phyloP scores from a whole-genome alignment of 2,888 invertebrate species.

The Dryadula phaetusa region DNA sequence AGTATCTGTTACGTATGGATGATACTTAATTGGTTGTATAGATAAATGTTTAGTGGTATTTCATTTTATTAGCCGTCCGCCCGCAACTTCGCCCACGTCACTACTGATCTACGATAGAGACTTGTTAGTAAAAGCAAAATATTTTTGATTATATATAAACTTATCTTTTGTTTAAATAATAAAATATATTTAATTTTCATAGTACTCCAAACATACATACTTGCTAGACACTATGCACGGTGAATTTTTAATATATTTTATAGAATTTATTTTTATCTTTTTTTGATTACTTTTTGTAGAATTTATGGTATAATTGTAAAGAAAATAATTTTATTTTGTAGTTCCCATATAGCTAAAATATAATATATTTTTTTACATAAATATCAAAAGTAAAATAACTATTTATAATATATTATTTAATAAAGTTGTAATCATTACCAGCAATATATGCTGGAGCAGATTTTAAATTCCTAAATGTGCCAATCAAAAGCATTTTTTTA shows the following conservation, averaged over 20 bases:
- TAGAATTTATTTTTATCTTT: not conserved
- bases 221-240: not conserved
- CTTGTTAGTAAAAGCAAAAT: slow-evolving; percentile 28
- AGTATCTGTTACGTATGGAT: slow-evolving; percentile 15
- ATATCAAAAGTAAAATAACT: too few relatives aligned
- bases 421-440: too few relatives aligned
- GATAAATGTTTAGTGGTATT: slow-evolving; percentile 28
- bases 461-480: too few relatives aligned
- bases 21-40: slow-evolving; percentile 27
- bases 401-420: too few relatives aligned
- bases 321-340: too few relatives aligned
- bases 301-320: too few relatives aligned
- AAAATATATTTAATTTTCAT: not conserved
- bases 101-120: slow-evolving; percentile 24
- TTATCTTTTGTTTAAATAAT: not conserved
- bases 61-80: slow-evolving; percentile 33
- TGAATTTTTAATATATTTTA: not conserved
- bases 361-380: too few relatives aligned
- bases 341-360: too few relatives aligned
- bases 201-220: not conserved
- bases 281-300: too few relatives aligned
- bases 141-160: slow-evolving; percentile 27
- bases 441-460: too few relatives aligned
- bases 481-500: too few relatives aligned
- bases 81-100: slow-evolving; percentile 32